A percentile compares a stretch with the other conserved stretches of the same genome.
Evolutionary conservation across 2,888 invertebrate species (phyloP).

Genomic region (Euplexia lucipara): DNA sequence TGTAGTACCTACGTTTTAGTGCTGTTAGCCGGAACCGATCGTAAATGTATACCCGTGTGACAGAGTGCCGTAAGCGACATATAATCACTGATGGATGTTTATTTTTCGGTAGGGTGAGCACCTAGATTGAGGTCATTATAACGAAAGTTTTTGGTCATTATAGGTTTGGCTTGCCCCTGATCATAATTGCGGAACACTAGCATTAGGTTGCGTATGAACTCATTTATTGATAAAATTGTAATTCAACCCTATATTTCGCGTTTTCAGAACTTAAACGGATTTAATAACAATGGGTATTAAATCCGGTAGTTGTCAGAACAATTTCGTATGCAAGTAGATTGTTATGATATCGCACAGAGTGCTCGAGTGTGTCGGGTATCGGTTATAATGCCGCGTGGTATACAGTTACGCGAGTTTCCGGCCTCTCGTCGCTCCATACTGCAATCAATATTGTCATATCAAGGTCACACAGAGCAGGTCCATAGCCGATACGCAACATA

Average conservation of each 20-base stretch:
- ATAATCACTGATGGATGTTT: conserved; percentile 37
- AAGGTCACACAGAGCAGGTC: conserved; percentile 36
- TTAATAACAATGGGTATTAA: not conserved
- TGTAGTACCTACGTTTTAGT: conserved; percentile 43
- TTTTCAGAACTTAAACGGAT: not conserved
- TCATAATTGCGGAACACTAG: conserved; percentile 9
- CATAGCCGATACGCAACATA: conserved; percentile 6
- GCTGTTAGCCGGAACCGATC: conserved; percentile 49
- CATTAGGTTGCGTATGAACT: conserved; percentile 2
- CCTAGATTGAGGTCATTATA: conserved; percentile 41
- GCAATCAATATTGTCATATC: conserved; percentile 64
- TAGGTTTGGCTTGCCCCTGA: conserved; percentile 1
- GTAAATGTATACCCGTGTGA: conserved; percentile 55
- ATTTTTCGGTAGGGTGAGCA: conserved; percentile 46
- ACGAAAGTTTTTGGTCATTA: conserved; percentile 21
- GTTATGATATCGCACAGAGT: conserved; percentile 34
- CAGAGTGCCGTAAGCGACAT: conserved; percentile 38
- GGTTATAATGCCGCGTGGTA: conserved; percentile 52
- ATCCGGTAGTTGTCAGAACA: conserved; percentile 9
- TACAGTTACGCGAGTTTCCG: conserved; percentile 62
- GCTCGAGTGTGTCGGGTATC: conserved; percentile 31
- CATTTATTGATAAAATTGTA: conserved; percentile 21
- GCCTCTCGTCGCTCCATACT: conserved; percentile 56
- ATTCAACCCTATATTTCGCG: not conserved
- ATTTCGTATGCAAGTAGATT: conserved; percentile 44